A percentile compares a stretch with the other conserved stretches of the same genome.
phyloP scores from a whole-genome alignment of 2,888 invertebrate species.

The Myathropa florea region DNA sequence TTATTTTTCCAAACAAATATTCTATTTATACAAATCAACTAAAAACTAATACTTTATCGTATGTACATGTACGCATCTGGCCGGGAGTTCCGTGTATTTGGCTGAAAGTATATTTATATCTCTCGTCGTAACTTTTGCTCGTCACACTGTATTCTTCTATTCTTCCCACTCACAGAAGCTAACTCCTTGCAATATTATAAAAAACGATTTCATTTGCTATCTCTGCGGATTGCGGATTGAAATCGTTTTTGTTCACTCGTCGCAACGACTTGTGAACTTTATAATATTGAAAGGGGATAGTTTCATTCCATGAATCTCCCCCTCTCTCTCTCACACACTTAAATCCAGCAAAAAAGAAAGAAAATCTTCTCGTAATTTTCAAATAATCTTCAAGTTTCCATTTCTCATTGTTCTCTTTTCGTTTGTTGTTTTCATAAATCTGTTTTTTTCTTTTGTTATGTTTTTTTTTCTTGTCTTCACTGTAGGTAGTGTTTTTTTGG shows the following conservation, averaged over 20 bases:
- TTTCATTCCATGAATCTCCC: constrained; percentile 2
- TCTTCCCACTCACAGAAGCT: constrained; percentile 61
- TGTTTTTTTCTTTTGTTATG: neutral
- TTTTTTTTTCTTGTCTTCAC: neutral
- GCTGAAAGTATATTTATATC: constrained; percentile 75
- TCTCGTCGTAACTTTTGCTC: constrained; percentile 72
- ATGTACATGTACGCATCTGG: constrained; percentile 78
- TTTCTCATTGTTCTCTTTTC: neutral
- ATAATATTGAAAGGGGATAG: constrained; percentile 65
- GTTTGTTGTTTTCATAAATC: neutral
- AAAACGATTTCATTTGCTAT: constrained; percentile 45
- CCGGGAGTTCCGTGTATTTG: constrained; percentile 81
- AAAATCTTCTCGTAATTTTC: neutral
- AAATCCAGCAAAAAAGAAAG: neutral
- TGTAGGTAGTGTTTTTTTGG: neutral
- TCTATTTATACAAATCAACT: constrained; percentile 57
- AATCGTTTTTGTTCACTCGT: neutral
- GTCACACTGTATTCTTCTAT: constrained; percentile 30
- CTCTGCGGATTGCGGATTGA: neutral
- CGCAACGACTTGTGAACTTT: neutral
- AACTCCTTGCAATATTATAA: constrained; percentile 72
- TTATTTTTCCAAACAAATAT: constrained; percentile 37
- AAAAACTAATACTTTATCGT: constrained; percentile 71
- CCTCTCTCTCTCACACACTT: constrained; percentile 21
- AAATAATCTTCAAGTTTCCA: neutral